Percentiles rank a stretch among this genome's conserved stretches.
phyloP scores from a whole-genome alignment of 2,888 invertebrate species.

The Sinohyriopsis cumingii region DNA sequence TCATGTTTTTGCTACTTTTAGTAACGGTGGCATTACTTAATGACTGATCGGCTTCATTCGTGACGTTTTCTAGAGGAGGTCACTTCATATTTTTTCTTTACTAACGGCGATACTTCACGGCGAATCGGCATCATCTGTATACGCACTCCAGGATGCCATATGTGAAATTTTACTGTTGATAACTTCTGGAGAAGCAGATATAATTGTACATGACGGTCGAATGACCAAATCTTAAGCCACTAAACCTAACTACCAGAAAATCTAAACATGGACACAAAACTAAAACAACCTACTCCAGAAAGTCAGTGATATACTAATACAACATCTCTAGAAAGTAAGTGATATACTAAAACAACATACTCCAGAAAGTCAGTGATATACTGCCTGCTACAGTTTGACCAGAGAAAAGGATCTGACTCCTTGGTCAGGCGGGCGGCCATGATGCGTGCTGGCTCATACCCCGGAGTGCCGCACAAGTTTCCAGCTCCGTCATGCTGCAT shows the following conservation, averaged over 20 bases:
- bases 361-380: constrained; percentile 69
- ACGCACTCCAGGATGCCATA: too few relatives aligned
- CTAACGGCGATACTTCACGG: too few relatives aligned
- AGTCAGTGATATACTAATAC: constrained; percentile 63
- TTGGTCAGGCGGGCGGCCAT: constrained; percentile 68
- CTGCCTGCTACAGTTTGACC: constrained; percentile 67
- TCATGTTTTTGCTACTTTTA: too few relatives aligned
- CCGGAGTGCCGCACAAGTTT: constrained; percentile 65
- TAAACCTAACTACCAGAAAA: neutral
- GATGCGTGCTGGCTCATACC: constrained; percentile 63
- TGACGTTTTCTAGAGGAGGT: too few relatives aligned
- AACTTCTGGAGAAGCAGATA: too few relatives aligned
- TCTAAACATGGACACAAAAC: neutral
- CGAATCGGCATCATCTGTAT: too few relatives aligned
- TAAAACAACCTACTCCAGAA: constrained; percentile 63
- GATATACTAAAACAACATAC: constrained; percentile 63
- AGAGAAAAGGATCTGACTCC: constrained; percentile 65
- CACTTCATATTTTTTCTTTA: too few relatives aligned
- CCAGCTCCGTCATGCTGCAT: constrained; percentile 70
- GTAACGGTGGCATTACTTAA: too few relatives aligned
- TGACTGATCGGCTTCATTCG: too few relatives aligned
- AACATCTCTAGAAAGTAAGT: constrained; percentile 68
- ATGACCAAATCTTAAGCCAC: neutral
- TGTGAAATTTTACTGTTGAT: too few relatives aligned
- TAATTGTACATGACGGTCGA: neutral